phyloP scores from a whole-genome alignment of 2,888 invertebrate genomes.

The Melanostoma mellinum region DNA sequence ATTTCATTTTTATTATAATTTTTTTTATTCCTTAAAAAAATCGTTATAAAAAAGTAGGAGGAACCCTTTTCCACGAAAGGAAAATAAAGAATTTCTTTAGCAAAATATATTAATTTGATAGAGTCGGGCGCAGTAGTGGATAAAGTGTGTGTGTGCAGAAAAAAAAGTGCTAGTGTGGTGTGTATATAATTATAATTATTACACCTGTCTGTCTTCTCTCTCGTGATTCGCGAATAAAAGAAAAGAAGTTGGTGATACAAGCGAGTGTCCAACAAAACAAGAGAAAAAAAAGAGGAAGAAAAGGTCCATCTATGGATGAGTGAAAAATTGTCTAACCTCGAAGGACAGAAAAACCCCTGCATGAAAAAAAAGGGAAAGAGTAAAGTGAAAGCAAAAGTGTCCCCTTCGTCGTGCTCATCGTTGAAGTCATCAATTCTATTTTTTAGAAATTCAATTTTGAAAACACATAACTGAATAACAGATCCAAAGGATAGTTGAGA shows the following conservation, averaged over 20 bases:
- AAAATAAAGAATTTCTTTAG: constrained; percentile 30
- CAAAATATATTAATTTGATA: constrained; percentile 52
- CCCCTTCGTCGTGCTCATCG: not conserved
- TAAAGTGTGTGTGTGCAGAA: constrained; percentile 36
- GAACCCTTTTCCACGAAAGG: constrained; percentile 23
- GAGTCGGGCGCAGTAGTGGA: constrained; percentile 42
- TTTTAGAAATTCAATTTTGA: constrained; percentile 38
- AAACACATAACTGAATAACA: constrained; percentile 21
- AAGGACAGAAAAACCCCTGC: constrained; percentile 28
- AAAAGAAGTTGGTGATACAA: constrained; percentile 36
- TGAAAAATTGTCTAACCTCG: constrained; percentile 54
- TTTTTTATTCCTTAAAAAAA: constrained; percentile 19
- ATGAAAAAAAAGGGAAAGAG: constrained; percentile 39
- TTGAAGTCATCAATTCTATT: not conserved
- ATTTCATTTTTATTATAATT: not conserved
- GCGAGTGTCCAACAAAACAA: too few relatives aligned
- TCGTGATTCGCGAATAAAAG: constrained; percentile 60
- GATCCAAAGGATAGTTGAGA: constrained; percentile 55
- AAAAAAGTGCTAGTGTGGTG: constrained; percentile 54
- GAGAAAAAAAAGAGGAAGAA: constrained; percentile 13
- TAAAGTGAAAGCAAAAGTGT: constrained; percentile 60
- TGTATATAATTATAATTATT: constrained; percentile 41
- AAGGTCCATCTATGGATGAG: constrained; percentile 59
- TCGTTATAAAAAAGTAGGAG: constrained; percentile 22
- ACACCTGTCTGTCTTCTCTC: constrained; percentile 66